Base-by-base conservation (phyloP, 2,888 invertebrate species). In the Sesia bembeciformis region DNA sequence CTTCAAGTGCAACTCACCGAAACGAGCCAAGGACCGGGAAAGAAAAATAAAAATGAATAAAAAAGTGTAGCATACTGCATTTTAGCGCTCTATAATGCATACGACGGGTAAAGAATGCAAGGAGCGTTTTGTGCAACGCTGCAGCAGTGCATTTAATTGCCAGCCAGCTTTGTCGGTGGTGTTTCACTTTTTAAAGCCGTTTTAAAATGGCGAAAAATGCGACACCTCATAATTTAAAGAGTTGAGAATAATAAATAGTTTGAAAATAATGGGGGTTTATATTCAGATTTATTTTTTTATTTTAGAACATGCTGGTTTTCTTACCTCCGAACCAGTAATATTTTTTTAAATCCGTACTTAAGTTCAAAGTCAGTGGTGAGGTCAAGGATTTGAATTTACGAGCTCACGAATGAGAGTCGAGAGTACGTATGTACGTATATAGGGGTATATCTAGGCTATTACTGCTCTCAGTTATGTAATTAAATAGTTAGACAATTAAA, bases 91-190 rank as follows among this genome's bases (percentile, higher is more conserved):
- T 46, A 46, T 46, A 46, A 46, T 46, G 46, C 46, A 46, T 7
- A 46, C 46, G 46, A 46, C 46, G 46, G 46, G 46, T 46, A 46
- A 46, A 46, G 46, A 46, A 46, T 46, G 46, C 8, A 23, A 46
- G 46, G 46, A 4, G 46, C 46, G 46, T 46, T 46, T 8, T 46
- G 8, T 46, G 46, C 46, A 23, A 23, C 46, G 7, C 43, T 46
- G 46, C 46, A 66, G 64, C 62, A 61, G 63, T 60, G 59, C 63
- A 62, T 62, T 72, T 69, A 70, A 71, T 71, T 71, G 66, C 69
- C 59, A 60, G 54, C 60, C 58, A 60, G 66, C 62, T 65, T 68
- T 64, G 62, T 64, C 59, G 56, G 63, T 67, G 58, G 63, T 59
- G 60, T 59, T 63, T 61, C 62, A 66, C 60, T 67, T 67, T 70